A percentile compares a stretch with the other conserved stretches of the same genome.
These are phyloP conservation scores for Psilopogon haemacephalus DNA, from an alignment of 2,113 vertebrate genomes.

Conservation along the genomic window DNA sequence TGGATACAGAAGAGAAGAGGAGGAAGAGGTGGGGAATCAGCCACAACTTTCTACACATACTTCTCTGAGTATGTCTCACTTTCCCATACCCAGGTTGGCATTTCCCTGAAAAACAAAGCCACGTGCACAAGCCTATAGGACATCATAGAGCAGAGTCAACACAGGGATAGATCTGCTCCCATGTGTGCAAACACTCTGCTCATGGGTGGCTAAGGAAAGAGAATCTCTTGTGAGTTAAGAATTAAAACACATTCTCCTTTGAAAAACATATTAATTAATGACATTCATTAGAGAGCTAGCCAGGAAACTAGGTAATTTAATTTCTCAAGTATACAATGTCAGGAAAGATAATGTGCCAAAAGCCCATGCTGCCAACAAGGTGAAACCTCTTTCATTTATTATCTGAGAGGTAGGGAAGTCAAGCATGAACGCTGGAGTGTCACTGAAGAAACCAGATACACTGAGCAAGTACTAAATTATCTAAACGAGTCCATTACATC, in stretches of 20 bases:
- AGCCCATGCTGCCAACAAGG: not conserved
- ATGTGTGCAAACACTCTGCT: not conserved
- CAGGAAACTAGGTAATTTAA: constrained; percentile 47
- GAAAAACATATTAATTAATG: constrained; percentile 50
- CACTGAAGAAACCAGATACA: constrained; percentile 53
- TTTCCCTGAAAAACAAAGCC: not conserved
- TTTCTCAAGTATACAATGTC: constrained; percentile 23
- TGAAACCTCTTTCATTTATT: constrained; percentile 62
- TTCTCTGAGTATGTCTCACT: not conserved
- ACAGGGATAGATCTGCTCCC: not conserved
- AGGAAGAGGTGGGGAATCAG: not conserved
- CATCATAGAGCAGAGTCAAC: rapidly evolving
- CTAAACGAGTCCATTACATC: constrained; percentile 73
- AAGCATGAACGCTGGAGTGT: constrained; percentile 52
- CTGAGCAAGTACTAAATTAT: constrained; percentile 31
- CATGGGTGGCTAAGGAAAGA: not conserved
- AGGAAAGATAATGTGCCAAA: not conserved
- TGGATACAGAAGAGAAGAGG: not conserved
- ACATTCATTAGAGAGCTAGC: constrained; percentile 39
- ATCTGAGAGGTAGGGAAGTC: constrained; percentile 45
- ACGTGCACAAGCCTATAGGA: not conserved
- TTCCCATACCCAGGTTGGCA: rapidly evolving
- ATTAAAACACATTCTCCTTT: constrained; percentile 19
- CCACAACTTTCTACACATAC: too few species aligned
- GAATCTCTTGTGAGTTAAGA: not conserved